Base-by-base conservation (phyloP, 2,888 invertebrate species). In the Trachelus troglodyta region DNA sequence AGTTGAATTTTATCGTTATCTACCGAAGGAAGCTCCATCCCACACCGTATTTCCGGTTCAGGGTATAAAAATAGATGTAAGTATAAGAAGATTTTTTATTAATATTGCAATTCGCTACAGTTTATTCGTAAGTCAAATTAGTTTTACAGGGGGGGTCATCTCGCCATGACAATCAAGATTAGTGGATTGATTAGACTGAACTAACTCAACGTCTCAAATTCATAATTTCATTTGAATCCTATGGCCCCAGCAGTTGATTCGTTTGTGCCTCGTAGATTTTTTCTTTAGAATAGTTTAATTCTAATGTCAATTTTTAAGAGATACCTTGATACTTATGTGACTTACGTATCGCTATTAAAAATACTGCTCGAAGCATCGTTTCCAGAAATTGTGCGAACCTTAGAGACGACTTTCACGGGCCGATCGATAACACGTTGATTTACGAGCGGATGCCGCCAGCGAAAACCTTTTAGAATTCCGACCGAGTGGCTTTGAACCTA, bases 1-100 rank as follows among this genome's bases (percentile, higher is more conserved):
- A 82, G 93, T 94, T 11, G 96, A 96, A 92, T 96, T 96, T 93
- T 96, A 96, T 92, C 93, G 96, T 86, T 96, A 93, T 88, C 94
- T 95, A 80, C 96, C 96, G 9, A 93, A 95, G 78, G 95, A 95
- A 86, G 93, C 94, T 87, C 95, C 95, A 0, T 94, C 95, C 0
- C 94, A 94, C 6, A 93, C 94, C 91, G 95, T 94, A 56, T 96
- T 95, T 85, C 93, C 94, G 0, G 90, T 95, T 77, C 94, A 94
- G 0, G 95, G 95, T 75, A 94, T 96, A 33, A 93, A 94, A 75
- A 95, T 96, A 33, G 96, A 96, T 89, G 96, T 96, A 88, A 95
- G 95, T 95, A 81, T 75, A 74, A 33, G 1, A 1, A 71, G 6
- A 12, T 12, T 56, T 56, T 56, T 56, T 9, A 56, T 56, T 56